Base-by-base conservation (phyloP, 2,797 vertebrate species). In the Sebastes miniatus region DNA sequence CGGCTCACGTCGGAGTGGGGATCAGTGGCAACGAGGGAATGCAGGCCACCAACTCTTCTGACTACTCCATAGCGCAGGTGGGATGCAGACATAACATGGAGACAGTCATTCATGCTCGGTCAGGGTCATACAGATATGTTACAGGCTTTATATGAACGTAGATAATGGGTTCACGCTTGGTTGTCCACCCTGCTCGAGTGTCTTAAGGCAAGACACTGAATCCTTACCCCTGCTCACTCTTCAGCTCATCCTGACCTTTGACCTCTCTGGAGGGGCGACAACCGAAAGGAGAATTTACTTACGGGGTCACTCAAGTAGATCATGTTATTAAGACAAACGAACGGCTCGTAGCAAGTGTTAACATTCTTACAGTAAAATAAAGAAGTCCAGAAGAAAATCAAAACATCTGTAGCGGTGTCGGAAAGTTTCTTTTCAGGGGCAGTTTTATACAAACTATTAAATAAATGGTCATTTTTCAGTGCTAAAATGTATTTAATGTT, bases 1-100 rank as follows among this genome's bases (percentile, higher is more conserved):
- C 98, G 0, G 98, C 98, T 65, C 98, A 99, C 0, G 98, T 99
- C 4, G 98, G 98, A 14, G 98, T 99, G 57, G 98, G 98, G 54
- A 99, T 99, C 95, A 99, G 97, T 4, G 98, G 98, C 80, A 99
- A 99, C 3, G 98, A 99, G 93, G 98, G 98, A 94, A 98, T 99
- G 98, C 98, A 99, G 94, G 98, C 98, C 78, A 98, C 97, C 84
- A 99, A 99, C 95, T 99, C 97, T 71, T 99, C 98, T 0, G 98
- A 99, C 91, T 99, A 99, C 79, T 97, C 98, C 80, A 99, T 99
- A 24, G 98, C 98, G 47, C 98, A 99, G 98, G 99, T 99, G 89
- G 66, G 86, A 54, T 5, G 36, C 57, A 71, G 59, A 9, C 1
- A 11, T 3, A 8, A 25, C 20, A 6, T 0, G 16, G 31, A 75